Percentiles rank a stretch among this genome's conserved stretches.
phyloP scores from a whole-genome alignment of 37 sponge, comb jelly and placozoan genomes.

The Geodia barretti region DNA sequence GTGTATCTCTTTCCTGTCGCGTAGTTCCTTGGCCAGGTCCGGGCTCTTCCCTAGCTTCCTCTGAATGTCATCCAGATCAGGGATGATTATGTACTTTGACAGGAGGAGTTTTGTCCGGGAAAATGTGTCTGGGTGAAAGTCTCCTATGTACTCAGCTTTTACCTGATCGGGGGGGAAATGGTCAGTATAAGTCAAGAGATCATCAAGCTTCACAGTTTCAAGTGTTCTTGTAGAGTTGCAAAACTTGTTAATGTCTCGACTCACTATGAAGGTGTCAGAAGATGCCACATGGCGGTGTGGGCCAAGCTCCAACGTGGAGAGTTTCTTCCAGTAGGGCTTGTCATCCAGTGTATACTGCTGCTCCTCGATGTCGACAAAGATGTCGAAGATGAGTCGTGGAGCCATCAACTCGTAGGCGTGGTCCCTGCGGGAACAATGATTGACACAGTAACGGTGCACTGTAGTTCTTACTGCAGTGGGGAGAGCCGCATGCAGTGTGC shows the following conservation, averaged over 20 bases:
- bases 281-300: slow-evolving; percentile 48
- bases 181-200: no score
- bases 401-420: slow-evolving; percentile 69
- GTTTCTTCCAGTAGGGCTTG: slow-evolving; percentile 31
- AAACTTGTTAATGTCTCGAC: no score
- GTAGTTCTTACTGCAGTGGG: slow-evolving; percentile 43
- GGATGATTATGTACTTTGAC: slow-evolving; percentile 67
- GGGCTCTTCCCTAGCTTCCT: background rate
- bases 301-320: slow-evolving; percentile 48
- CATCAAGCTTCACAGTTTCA: no score
- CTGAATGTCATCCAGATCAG: slow-evolving; percentile 14
- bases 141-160: slow-evolving; percentile 75
- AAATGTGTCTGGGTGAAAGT: slow-evolving; percentile 49
- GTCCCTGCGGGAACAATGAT: slow-evolving; percentile 27
- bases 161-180: no score
- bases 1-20: background rate
- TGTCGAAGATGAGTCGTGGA: slow-evolving; percentile 48
- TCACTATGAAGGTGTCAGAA: no score
- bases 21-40: background rate
- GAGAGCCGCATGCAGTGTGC: slow-evolving; percentile 72
- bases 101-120: slow-evolving; percentile 5
- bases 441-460: background rate
- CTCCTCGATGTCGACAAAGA: slow-evolving; percentile 54
- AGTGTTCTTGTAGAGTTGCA: no score
- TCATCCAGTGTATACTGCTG: slow-evolving; percentile 46